phyloP scores from a whole-genome alignment of 2,797 vertebrate genomes.

The Enteromius thamalakanensis region DNA sequence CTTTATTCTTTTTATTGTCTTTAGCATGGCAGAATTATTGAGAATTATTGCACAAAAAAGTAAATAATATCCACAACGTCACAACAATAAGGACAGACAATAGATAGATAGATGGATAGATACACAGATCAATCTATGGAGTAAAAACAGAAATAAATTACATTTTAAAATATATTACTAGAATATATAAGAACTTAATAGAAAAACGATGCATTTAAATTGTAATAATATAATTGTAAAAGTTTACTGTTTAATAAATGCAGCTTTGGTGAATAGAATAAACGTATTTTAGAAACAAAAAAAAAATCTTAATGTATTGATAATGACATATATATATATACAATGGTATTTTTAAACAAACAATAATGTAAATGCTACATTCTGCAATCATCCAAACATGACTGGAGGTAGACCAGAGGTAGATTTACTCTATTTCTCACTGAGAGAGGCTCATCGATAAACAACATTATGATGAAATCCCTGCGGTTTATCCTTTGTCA shows the following conservation, averaged over 20 bases:
- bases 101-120: no score
- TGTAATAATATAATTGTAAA: background rate
- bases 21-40: background rate
- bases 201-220: background rate
- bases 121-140: background rate
- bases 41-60: background rate
- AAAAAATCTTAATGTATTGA: background rate
- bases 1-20: slow-evolving; percentile 15
- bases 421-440: background rate
- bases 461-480: slow-evolving; percentile 26
- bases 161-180: background rate
- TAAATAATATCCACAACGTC: background rate
- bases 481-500: slow-evolving; percentile 30
- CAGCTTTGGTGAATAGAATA: background rate
- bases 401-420: background rate
- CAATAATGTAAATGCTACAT: background rate
- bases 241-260: background rate
- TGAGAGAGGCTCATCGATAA: slow-evolving; percentile 2
- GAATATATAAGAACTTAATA: background rate
- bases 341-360: background rate
- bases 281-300: background rate
- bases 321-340: background rate
- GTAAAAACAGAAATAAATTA: background rate
- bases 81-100: background rate
- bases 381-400: background rate